Percentiles rank a stretch among this genome's conserved stretches.
Conservation (phyloP, 2,888 invertebrate genomes). For the Phorcus lineatus region DNA sequence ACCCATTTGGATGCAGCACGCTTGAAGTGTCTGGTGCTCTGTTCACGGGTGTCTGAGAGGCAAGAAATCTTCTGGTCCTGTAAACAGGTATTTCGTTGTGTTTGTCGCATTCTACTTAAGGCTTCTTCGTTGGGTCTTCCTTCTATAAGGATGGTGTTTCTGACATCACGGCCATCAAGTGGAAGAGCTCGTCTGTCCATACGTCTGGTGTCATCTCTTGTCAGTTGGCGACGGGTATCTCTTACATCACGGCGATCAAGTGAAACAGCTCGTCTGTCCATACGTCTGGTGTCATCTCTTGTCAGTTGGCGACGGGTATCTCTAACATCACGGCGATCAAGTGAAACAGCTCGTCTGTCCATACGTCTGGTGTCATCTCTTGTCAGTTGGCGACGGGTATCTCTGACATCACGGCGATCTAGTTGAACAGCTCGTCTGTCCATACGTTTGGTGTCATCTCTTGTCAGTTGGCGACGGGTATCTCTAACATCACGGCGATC, state of each 20-base stretch:
- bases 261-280: background rate
- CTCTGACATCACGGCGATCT: background rate
- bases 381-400: background rate
- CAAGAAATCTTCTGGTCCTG: no score
- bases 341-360: background rate
- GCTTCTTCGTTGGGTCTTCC: no score
- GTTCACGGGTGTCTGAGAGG: no score
- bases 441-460: background rate
- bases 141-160: background rate
- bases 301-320: background rate
- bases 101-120: no score
- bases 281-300: background rate
- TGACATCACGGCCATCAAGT: background rate
- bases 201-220: slow-evolving; percentile 1
- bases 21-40: no score
- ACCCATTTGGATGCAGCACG: no score
- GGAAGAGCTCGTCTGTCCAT: background rate
- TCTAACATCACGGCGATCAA: background rate
- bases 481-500: background rate
- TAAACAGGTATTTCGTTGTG: no score
- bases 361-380: slow-evolving; percentile 7
- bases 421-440: background rate
- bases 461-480: background rate
- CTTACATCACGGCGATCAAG: background rate
- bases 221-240: background rate